phyloP scores from a whole-genome alignment of 1,140 invertebrate genomes.

The Drosophila sproati region DNA sequence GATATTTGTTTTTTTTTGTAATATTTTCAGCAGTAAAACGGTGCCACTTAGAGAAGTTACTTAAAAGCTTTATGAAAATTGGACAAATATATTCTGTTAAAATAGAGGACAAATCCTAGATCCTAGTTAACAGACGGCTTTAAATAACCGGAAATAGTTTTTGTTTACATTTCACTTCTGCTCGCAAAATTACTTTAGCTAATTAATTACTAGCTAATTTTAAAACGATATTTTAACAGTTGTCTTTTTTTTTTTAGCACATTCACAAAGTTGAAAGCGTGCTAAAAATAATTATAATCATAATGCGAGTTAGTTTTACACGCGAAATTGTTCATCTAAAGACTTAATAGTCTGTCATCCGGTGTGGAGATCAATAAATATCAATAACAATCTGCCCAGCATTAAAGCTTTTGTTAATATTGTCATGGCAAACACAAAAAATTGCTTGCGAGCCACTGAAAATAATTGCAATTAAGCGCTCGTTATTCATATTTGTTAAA shows the following conservation, averaged over 20 bases:
- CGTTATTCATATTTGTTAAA: slow-evolving; percentile 49
- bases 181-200: too few relatives aligned
- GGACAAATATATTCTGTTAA: neutral
- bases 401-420: slow-evolving; percentile 47
- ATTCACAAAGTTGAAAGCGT: slow-evolving; percentile 50
- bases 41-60: slow-evolving; percentile 15
- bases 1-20: neutral
- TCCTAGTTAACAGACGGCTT: too few relatives aligned
- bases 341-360: slow-evolving; percentile 27
- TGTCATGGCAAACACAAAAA: slow-evolving; percentile 48
- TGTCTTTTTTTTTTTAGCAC: neutral
- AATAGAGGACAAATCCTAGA: neutral
- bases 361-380: slow-evolving; percentile 33
- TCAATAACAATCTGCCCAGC: slow-evolving; percentile 12
- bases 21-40: slow-evolving; percentile 59
- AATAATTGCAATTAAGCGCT: slow-evolving; percentile 63
- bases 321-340: slow-evolving; percentile 20
- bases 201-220: too few relatives aligned
- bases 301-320: slow-evolving; percentile 18
- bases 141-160: too few relatives aligned
- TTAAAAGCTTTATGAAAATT: neutral
- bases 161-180: too few relatives aligned
- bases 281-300: slow-evolving; percentile 53
- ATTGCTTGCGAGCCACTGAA: slow-evolving; percentile 18
- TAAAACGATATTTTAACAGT: neutral